phyloP scores from a whole-genome alignment of 2,113 vertebrate genomes.

The Capricornis sumatraensis region DNA sequence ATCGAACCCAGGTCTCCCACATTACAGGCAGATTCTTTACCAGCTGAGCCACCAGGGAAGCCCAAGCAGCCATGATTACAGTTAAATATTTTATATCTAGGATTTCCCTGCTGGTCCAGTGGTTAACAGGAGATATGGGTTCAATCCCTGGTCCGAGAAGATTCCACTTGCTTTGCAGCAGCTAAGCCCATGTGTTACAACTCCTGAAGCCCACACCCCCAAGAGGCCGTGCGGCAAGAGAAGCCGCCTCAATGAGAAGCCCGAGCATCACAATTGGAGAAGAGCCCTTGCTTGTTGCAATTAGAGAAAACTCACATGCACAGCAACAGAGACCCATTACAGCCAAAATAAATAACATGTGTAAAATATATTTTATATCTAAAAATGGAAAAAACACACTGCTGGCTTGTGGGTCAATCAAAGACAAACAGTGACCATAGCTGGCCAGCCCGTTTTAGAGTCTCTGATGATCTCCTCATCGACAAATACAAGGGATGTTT shows the following conservation, averaged over 20 bases:
- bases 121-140: neutral
- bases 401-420: neutral
- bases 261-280: neutral
- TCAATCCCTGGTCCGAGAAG: neutral
- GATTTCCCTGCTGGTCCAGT: neutral
- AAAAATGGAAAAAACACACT: neutral
- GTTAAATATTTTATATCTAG: neutral
- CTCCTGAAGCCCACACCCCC: neutral
- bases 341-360: neutral
- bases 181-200: neutral
- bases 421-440: neutral
- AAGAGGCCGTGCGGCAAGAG: neutral
- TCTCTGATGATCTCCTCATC: neutral
- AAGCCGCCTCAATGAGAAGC: neutral
- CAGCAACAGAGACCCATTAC: neutral
- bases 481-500: neutral
- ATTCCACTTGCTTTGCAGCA: neutral
- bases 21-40: rapidly evolving
- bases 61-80: neutral
- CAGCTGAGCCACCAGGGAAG: neutral
- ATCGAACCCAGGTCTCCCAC: neutral
- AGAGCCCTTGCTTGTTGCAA: neutral
- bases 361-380: neutral
- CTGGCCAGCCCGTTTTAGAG: neutral
- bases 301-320: neutral